phyloP scores from a whole-genome alignment of 2,888 invertebrate species.

The Ecliptopera silaceata region DNA sequence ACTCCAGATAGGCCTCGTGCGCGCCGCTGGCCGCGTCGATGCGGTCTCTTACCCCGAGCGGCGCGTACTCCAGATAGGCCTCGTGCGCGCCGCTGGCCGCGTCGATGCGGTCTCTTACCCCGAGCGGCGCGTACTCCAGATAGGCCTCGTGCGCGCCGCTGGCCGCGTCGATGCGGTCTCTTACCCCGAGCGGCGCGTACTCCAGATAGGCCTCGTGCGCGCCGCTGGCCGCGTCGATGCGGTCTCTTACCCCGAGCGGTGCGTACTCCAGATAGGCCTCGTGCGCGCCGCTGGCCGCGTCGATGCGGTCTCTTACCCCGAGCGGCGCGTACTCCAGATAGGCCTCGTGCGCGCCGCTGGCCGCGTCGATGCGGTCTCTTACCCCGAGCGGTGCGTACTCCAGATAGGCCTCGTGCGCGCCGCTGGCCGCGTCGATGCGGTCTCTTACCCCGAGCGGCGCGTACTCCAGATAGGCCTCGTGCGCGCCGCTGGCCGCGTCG shows the following conservation, averaged over 20 bases:
- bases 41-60: too few species aligned
- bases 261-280: too few species aligned
- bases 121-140: too few species aligned
- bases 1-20: conserved; percentile 96
- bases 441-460: too few species aligned
- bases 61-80: too few species aligned
- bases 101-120: conserved; percentile 99
- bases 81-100: conserved; percentile 96
- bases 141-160: conserved; percentile 96
- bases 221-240: conserved; percentile 97
- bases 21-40: conserved; percentile 97
- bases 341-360: conserved; percentile 96
- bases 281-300: conserved; percentile 95
- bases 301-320: conserved; percentile 99
- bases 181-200: too few species aligned
- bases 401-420: conserved; percentile 96
- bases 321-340: too few species aligned
- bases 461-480: too few species aligned
- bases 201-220: conserved; percentile 97
- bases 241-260: too few species aligned
- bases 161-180: conserved; percentile 98
- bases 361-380: conserved; percentile 98
- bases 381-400: too few species aligned
- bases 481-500: conserved; percentile 95
- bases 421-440: conserved; percentile 97